Percentiles rank a stretch among this genome's conserved stretches.
Conservation (phyloP, 2,797 vertebrate species). For the Epinephelus awoara region DNA sequence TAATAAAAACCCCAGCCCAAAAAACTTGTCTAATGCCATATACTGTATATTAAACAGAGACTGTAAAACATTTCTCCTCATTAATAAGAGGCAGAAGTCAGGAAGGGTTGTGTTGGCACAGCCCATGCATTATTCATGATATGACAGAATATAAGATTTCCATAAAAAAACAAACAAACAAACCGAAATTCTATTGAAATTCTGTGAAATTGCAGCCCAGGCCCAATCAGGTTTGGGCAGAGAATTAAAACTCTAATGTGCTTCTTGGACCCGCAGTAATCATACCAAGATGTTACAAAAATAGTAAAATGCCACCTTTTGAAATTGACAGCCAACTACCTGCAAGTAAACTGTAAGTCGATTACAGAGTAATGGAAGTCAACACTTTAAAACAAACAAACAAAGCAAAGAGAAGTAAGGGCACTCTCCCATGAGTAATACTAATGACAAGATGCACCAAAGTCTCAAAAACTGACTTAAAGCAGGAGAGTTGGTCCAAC, state of each 20-base stretch:
- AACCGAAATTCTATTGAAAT: too few relatives aligned
- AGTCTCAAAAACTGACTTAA: conserved; percentile 11
- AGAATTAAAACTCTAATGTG: neutral
- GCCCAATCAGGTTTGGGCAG: too few relatives aligned
- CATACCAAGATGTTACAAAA: neutral
- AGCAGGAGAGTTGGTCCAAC: conserved; percentile 33
- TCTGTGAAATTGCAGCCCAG: too few relatives aligned
- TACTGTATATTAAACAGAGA: too few relatives aligned
- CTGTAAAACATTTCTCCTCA: too few relatives aligned
- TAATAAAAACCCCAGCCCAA: too few relatives aligned
- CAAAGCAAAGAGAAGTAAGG: neutral
- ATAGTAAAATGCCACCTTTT: neutral
- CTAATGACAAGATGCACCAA: neutral
- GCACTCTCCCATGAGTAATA: neutral
- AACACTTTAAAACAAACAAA: neutral
- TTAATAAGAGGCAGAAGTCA: too few relatives aligned
- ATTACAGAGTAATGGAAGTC: neutral
- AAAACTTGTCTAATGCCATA: too few relatives aligned
- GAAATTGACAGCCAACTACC: neutral
- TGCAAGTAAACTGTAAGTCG: neutral
- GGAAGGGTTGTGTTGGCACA: too few relatives aligned
- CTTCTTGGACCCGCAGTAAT: neutral
- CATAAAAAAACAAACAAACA: too few relatives aligned
- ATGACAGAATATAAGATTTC: too few relatives aligned
- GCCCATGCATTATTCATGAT: too few relatives aligned